Conservation (phyloP, 2,113 vertebrate genomes). For the Cyanistes caeruleus region DNA sequence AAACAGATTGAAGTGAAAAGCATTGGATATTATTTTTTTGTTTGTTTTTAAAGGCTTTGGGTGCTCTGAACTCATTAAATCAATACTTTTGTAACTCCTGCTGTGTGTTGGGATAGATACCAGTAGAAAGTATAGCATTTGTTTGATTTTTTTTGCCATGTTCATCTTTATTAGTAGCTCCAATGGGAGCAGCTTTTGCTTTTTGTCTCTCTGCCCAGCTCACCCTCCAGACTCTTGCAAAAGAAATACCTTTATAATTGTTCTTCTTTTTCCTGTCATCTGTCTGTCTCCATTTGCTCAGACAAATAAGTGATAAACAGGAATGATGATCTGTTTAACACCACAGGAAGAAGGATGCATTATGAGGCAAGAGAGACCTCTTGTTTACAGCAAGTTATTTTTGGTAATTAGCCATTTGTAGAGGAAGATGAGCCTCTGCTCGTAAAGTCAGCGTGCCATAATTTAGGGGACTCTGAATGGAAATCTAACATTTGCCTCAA, state of each 20-base stretch:
- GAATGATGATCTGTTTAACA: conserved; percentile 50
- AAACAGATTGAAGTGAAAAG: neutral
- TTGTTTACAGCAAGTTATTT: conserved; percentile 63
- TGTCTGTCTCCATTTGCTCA: conserved; percentile 32
- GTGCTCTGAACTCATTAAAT: neutral
- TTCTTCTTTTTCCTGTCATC: neutral
- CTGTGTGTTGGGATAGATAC: neutral
- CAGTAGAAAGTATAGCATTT: neutral
- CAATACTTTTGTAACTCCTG: neutral
- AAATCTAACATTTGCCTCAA: conserved; percentile 15
- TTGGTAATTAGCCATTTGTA: conserved; percentile 68
- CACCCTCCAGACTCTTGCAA: neutral
- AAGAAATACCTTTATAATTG: conserved; percentile 8
- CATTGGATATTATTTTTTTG: neutral
- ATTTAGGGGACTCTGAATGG: conserved; percentile 56
- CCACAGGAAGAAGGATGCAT: conserved; percentile 50
- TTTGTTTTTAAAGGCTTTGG: neutral
- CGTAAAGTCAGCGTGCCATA: conserved; percentile 34
- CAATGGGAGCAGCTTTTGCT: neutral
- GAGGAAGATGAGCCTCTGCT: conserved; percentile 47
- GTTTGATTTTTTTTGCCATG: neutral
- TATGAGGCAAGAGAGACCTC: conserved; percentile 59
- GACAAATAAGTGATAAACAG: conserved; percentile 54
- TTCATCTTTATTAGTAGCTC: neutral
- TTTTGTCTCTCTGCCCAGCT: neutral